A percentile compares a stretch with the other conserved stretches of the same genome.
Conservation (phyloP, 2,888 invertebrate genomes). For the Rhagophthalmus giganteus region DNA sequence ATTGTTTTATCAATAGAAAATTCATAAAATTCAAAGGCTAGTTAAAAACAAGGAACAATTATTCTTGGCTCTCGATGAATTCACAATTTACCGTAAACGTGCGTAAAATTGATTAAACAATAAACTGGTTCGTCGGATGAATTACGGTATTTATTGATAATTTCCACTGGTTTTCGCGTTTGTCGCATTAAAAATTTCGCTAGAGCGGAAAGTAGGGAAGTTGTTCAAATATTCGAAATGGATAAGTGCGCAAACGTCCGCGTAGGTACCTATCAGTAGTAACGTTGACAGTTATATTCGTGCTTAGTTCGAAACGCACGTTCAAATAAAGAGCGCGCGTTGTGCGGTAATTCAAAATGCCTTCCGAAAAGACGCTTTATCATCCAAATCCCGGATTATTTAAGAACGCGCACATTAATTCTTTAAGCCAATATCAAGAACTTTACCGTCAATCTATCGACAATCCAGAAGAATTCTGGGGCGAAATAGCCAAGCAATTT, state of each 20-base stretch:
- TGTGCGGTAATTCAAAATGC: slow-evolving; percentile 52
- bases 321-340: slow-evolving; percentile 16
- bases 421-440: slow-evolving; percentile 75
- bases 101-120: too few relatives aligned
- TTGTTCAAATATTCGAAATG: too few relatives aligned
- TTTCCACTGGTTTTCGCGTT: too few relatives aligned
- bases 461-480: slow-evolving; percentile 91
- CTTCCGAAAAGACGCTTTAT: slow-evolving; percentile 62
- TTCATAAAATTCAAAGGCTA: too few relatives aligned
- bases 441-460: slow-evolving; percentile 86
- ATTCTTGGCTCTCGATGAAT: too few relatives aligned
- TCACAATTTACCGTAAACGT: too few relatives aligned
- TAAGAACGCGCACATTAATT: slow-evolving; percentile 66
- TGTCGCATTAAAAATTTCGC: too few relatives aligned
- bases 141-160: too few relatives aligned
- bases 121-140: too few relatives aligned
- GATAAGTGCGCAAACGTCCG: slow-evolving; percentile 28
- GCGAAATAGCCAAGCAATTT: slow-evolving; percentile 88
- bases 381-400: slow-evolving; percentile 62
- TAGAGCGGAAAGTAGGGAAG: slow-evolving; percentile 1
- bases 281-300: neutral
- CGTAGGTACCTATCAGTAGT: slow-evolving; percentile 12
- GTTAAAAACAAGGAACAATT: too few relatives aligned
- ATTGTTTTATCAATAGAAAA: too few relatives aligned
- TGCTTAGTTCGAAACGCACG: slow-evolving; percentile 15